These are phyloP conservation scores for Parnassius mnemosyne DNA, from an alignment of 2,888 invertebrate species.

Conservation along the genomic window DNA sequence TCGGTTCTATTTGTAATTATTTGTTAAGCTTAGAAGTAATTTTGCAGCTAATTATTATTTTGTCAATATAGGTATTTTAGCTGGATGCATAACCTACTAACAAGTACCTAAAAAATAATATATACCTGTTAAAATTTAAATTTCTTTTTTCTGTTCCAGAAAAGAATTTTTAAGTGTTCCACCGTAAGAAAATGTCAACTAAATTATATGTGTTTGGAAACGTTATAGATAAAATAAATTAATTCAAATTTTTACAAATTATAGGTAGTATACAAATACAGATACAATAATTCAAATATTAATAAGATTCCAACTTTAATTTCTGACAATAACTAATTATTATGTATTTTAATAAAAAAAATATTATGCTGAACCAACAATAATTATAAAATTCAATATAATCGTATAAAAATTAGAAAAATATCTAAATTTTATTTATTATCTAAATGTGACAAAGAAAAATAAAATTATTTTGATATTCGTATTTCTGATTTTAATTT, in stretches of 20 bases:
- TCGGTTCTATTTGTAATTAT: too few species aligned
- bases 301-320: not conserved
- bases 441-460: too few species aligned
- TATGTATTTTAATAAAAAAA: not conserved
- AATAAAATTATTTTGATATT: too few species aligned
- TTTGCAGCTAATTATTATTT: too few species aligned
- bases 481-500: too few species aligned
- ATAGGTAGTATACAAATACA: not conserved
- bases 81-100: too few species aligned
- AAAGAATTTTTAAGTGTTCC: not conserved
- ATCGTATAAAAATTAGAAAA: slow-evolving; percentile 4
- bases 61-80: too few species aligned
- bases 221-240: slow-evolving; percentile 9
- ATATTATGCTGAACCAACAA: slow-evolving; percentile 12
- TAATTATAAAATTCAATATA: slow-evolving; percentile 5
- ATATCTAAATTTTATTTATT: too few species aligned
- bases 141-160: not conserved
- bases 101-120: too few species aligned
- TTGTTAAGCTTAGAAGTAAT: too few species aligned
- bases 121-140: too few species aligned
- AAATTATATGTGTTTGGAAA: not conserved
- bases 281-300: slow-evolving; percentile 18
- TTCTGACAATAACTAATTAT: slow-evolving; percentile 10
- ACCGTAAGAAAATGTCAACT: not conserved
- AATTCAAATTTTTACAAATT: slow-evolving; percentile 13